phyloP scores from a whole-genome alignment of 2,113 vertebrate genomes.

The Hyperoodon ampullatus region DNA sequence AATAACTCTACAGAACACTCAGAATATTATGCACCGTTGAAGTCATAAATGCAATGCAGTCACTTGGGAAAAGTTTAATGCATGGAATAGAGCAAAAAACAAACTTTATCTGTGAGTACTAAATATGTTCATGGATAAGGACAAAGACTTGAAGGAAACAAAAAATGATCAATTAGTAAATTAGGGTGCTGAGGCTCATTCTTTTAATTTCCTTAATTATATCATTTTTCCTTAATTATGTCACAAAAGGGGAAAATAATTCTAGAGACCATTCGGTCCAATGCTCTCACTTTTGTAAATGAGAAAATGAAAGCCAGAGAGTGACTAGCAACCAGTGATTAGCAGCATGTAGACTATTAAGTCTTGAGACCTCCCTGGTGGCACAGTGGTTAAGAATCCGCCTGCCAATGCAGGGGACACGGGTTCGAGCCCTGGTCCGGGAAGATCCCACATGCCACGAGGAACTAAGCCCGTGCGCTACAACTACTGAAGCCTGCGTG shows the following conservation, averaged over 20 bases:
- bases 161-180: not conserved
- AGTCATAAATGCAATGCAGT: not conserved
- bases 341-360: not conserved
- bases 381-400: no score
- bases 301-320: not conserved
- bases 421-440: no score
- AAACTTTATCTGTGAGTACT: not conserved
- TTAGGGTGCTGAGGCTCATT: not conserved
- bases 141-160: not conserved
- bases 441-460: no score
- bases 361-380: not conserved
- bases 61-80: not conserved
- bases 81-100: not conserved
- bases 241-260: not conserved
- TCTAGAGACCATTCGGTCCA: not conserved
- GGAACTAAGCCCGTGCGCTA: no score
- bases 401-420: no score
- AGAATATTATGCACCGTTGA: not conserved
- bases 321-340: not conserved
- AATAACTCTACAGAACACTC: not conserved
- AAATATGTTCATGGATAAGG: not conserved
- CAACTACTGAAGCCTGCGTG: no score
- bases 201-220: not conserved
- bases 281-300: not conserved
- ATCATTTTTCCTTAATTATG: not conserved